A percentile compares a stretch with the other conserved stretches of the same genome.
phyloP scores from a whole-genome alignment of 1,140 invertebrate species.

The Archivesica marissinica region DNA sequence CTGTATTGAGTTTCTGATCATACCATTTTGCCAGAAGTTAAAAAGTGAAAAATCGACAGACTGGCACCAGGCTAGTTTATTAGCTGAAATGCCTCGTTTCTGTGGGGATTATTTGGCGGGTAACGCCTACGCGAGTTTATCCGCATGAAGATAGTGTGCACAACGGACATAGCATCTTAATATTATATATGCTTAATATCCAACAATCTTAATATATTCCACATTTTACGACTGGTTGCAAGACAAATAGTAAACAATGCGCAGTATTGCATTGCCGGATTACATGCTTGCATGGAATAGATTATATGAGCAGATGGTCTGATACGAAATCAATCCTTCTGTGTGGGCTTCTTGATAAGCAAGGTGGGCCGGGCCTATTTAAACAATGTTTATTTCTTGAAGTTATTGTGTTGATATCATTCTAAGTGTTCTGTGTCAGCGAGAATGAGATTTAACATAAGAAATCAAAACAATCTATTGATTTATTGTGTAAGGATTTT shows the following conservation, averaged over 20 bases:
- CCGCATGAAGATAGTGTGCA: too few species aligned
- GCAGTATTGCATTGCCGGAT: neutral
- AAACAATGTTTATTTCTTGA: slow-evolving; percentile 10
- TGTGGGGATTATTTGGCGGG: too few species aligned
- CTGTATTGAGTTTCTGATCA: too few species aligned
- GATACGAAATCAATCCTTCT: slow-evolving; percentile 1
- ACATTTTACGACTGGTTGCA: slow-evolving; percentile 9
- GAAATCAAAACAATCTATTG: neutral
- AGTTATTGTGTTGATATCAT: slow-evolving; percentile 6
- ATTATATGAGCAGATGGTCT: neutral
- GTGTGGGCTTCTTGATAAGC: slow-evolving; percentile 12
- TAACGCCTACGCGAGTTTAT: too few species aligned
- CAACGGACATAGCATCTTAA: too few species aligned
- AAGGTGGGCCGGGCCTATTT: neutral
- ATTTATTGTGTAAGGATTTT: too few species aligned
- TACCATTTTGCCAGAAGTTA: too few species aligned
- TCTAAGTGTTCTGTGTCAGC: neutral
- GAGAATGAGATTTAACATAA: neutral
- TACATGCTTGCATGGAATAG: neutral
- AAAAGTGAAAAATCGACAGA: too few species aligned
- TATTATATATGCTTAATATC: too few species aligned
- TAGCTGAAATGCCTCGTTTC: too few species aligned
- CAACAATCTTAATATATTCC: too few species aligned
- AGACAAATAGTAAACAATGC: neutral
- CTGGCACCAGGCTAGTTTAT: too few species aligned